These are phyloP conservation scores for Battus philenor DNA, from an alignment of 1,140 invertebrate species.

Conservation along the genomic window DNA sequence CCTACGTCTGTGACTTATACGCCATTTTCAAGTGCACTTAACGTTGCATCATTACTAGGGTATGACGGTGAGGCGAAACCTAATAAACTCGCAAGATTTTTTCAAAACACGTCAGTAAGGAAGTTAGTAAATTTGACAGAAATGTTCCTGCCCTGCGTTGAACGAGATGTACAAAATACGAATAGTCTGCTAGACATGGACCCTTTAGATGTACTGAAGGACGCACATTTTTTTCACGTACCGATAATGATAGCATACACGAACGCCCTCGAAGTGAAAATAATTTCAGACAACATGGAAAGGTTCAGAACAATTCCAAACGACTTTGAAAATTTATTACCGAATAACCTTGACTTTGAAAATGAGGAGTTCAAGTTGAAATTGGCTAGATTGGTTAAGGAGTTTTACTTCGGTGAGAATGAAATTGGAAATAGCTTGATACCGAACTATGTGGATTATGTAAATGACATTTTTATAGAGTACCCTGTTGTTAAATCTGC, in stretches of 20 bases:
- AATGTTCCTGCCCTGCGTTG: constrained; percentile 49
- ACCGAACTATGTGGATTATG: constrained; percentile 40
- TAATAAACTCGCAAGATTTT: constrained; percentile 33
- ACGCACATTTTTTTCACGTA: constrained; percentile 34
- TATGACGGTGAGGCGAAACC: constrained; percentile 24
- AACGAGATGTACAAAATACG: constrained; percentile 22
- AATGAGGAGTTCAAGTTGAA: constrained; percentile 25
- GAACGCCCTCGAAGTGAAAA: constrained; percentile 22
- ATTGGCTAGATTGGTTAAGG: constrained; percentile 40
- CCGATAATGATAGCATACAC: constrained; percentile 45
- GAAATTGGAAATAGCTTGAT: constrained; percentile 21
- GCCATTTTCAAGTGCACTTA: constrained; percentile 28
- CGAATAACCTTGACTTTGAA: constrained; percentile 46
- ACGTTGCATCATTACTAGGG: constrained; percentile 31
- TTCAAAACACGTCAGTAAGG: constrained; percentile 19
- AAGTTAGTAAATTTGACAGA: constrained; percentile 27
- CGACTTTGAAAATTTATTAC: constrained; percentile 38
- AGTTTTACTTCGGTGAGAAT: constrained; percentile 46
- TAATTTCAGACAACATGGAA: constrained; percentile 24
- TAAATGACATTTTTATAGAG: constrained; percentile 45
- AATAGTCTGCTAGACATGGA: constrained; percentile 40
- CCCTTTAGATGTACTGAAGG: constrained; percentile 33
- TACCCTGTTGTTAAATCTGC: constrained; percentile 48
- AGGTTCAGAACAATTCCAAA: constrained; percentile 33
- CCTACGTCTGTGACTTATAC: constrained; percentile 37